Percentiles rank a stretch among this genome's conserved stretches.
Conservation (phyloP, 2,797 vertebrate genomes). For the Petrocephalus sullivani region DNA sequence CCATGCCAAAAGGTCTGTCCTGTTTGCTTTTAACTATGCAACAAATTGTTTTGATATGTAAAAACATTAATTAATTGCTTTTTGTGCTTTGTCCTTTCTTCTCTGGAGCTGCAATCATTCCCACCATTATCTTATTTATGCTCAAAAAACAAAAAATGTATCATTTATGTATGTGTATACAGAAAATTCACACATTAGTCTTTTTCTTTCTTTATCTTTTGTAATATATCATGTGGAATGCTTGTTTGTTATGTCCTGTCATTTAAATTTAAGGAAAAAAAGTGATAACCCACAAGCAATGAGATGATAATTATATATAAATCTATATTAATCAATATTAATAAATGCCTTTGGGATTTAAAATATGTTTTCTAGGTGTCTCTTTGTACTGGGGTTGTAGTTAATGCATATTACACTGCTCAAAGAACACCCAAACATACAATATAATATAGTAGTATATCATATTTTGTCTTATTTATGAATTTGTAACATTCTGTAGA, state of each 20-base stretch:
- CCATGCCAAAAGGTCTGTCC: slow-evolving; percentile 46
- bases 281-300: slow-evolving; percentile 66
- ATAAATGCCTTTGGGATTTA: slow-evolving; percentile 72
- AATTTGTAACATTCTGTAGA: neutral
- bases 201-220: slow-evolving; percentile 61
- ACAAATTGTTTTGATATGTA: slow-evolving; percentile 56
- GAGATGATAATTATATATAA: slow-evolving; percentile 63
- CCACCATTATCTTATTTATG: slow-evolving; percentile 48
- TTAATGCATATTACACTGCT: neutral
- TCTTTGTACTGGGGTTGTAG: slow-evolving; percentile 31
- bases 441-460: neutral
- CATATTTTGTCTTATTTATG: neutral
- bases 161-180: slow-evolving; percentile 42
- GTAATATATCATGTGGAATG: slow-evolving; percentile 75
- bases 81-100: slow-evolving; percentile 45
- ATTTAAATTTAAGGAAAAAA: slow-evolving; percentile 63
- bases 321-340: slow-evolving; percentile 46
- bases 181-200: slow-evolving; percentile 42
- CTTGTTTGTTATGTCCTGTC: slow-evolving; percentile 72
- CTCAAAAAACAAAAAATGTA: slow-evolving; percentile 48
- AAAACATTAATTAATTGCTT: slow-evolving; percentile 31
- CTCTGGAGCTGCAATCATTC: slow-evolving; percentile 36
- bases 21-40: slow-evolving; percentile 75
- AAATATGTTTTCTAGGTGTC: slow-evolving; percentile 50
- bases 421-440: neutral